A percentile compares a stretch with the other conserved stretches of the same genome.
These are phyloP conservation scores for Mesoligia furuncula DNA, from an alignment of 2,888 invertebrate species.

Conservation along the genomic window DNA sequence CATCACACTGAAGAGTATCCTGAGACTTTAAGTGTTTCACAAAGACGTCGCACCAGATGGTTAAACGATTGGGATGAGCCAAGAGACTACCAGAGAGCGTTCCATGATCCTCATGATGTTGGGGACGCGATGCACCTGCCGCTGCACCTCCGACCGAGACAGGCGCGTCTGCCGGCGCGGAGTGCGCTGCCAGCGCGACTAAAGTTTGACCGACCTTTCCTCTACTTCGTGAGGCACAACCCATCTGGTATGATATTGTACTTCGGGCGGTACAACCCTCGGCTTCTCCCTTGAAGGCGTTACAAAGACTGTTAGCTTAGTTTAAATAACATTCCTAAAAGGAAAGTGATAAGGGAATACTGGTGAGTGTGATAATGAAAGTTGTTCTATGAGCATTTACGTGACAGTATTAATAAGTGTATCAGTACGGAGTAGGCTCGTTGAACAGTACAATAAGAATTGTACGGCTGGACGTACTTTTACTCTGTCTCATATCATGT, in stretches of 20 bases:
- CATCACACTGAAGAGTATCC: constrained; percentile 96
- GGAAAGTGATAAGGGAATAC: constrained; percentile 87
- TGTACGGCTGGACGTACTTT: constrained; percentile 69
- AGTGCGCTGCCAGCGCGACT: constrained; percentile 92
- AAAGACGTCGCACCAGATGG: constrained; percentile 86
- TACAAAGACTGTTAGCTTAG: constrained; percentile 88
- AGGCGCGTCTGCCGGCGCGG: constrained; percentile 93
- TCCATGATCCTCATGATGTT: constrained; percentile 92
- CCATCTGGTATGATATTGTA: constrained; percentile 97
- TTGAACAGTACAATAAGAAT: constrained; percentile 62
- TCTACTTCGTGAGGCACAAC: constrained; percentile 97
- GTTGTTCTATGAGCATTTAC: constrained; percentile 85
- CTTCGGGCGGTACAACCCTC: constrained; percentile 96
- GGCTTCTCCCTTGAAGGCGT: constrained; percentile 92
- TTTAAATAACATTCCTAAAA: constrained; percentile 85
- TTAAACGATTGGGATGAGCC: constrained; percentile 88
- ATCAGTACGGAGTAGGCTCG: constrained; percentile 78
- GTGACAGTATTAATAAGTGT: constrained; percentile 89
- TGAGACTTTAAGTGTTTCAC: constrained; percentile 89
- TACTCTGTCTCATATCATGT: constrained; percentile 79
- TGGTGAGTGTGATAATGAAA: constrained; percentile 86
- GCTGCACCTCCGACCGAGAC: constrained; percentile 92
- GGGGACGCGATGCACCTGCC: constrained; percentile 91
- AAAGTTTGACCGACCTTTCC: constrained; percentile 96
- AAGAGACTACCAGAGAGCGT: constrained; percentile 92